Conservation (phyloP, 2,797 vertebrate genomes). For the Schizothorax lantsangensis region DNA sequence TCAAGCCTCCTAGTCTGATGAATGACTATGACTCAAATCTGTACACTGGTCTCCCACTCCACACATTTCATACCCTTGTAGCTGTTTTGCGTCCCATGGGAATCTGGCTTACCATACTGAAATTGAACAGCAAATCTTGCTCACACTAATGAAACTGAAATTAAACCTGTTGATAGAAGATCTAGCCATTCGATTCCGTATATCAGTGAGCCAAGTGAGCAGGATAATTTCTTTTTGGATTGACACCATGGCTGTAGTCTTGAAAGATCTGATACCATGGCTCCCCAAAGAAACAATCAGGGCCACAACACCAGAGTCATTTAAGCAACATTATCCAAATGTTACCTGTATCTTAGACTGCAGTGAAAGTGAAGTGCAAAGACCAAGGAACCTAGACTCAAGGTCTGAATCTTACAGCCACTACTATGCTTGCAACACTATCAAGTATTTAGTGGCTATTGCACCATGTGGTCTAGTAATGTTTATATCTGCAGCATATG, state of each 20-base stretch:
- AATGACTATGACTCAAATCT: constrained; percentile 5
- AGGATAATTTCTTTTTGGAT: too few species aligned
- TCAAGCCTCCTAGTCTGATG: not conserved
- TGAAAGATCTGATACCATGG: too few species aligned
- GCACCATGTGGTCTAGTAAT: constrained; percentile 4
- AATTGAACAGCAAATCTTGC: not conserved
- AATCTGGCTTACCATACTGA: not conserved
- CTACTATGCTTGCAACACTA: constrained; percentile 6
- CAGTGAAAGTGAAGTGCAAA: too few species aligned
- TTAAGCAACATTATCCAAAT: too few species aligned
- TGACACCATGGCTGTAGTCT: too few species aligned
- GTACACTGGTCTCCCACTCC: not conserved
- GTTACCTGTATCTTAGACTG: too few species aligned
- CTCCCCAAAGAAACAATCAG: too few species aligned
- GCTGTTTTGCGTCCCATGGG: not conserved
- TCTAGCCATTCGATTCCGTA: not conserved
- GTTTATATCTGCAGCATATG: constrained; percentile 31
- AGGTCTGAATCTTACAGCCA: too few species aligned
- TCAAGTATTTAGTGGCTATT: constrained; percentile 21
- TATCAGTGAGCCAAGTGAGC: not conserved
- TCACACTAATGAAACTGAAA: constrained; percentile 6
- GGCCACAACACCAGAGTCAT: too few species aligned
- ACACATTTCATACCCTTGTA: constrained; percentile 23
- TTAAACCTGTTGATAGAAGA: not conserved
- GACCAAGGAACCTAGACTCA: too few species aligned